Evolutionary conservation across 35 echinoderm and acorn worm genomes (phyloP), one percentile per base, ranked within the genome.

Genomic region (Eucidaris tribuloides): DNA sequence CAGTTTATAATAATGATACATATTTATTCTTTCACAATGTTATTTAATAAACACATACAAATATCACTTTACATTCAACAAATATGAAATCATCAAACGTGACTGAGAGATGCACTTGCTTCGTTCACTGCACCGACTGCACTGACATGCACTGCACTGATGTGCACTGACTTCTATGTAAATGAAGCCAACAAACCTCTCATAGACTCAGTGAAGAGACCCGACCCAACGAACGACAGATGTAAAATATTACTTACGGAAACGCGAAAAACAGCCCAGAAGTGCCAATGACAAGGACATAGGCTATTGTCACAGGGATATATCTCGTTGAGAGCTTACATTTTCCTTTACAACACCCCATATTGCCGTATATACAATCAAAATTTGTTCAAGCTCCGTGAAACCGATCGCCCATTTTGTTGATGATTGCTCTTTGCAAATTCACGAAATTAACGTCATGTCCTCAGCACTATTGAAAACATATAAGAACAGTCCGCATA

Each of bases 271-370:
- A 92, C 38, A 92, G 62, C 33, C 74, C 83, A 40, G 90, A 87
- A 6, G 90, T 76, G 59, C 90, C 84, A 62, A 92, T 87, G 7
- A 92, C 29, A 45, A 92, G 76, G 30, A 80, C 42, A 43, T 92
- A 92, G 20, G 90, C 90, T 76, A 92, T 86, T 32, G 90, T 87
- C 6, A 92, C 90, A 80, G 90, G 90, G 44, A 92, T 86, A 71
- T 87, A 92, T 86, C 84, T 87, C 25, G 90, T 92, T 42, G 90
- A 92, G 17, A 86, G 83, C 81, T 84, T 92, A 56, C 76, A 92
- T 92, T 92, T 92, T 42, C 86, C 77, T 55, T 82, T 89, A 82
- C 86, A 74, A 40, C 68, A 74, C 38, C 68, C 68, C 68, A 74
- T 74, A 19, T 74, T 74, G 68, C 38, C 11, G 44, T 33, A 74